Evolutionary conservation across 2,113 vertebrate genomes (phyloP).

Genomic region (Colistium nudipinnis): DNA sequence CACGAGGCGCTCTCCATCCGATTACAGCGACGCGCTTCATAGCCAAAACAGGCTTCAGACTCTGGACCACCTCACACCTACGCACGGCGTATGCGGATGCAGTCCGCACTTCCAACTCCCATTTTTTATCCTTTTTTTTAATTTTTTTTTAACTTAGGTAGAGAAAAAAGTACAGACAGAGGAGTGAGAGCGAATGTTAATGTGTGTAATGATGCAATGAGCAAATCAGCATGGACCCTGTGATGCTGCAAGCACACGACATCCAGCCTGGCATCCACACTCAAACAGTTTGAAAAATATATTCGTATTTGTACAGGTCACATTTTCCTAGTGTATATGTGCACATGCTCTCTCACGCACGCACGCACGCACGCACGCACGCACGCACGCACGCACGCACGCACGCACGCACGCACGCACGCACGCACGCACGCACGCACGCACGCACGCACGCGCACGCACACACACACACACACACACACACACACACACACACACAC

Average conservation of each 20-base stretch:
- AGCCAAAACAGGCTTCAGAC: slow-evolving; percentile 18
- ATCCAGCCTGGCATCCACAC: slow-evolving; percentile 5
- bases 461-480: no score
- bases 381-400: no score
- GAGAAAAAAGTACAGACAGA: neutral
- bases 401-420: slow-evolving; percentile 6
- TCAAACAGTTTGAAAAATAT: slow-evolving; percentile 27
- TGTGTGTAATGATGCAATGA: slow-evolving; percentile 10
- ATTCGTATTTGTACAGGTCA: slow-evolving; percentile 21
- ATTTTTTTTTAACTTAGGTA: neutral
- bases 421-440: no score
- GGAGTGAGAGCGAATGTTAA: neutral
- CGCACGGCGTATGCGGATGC: no score
- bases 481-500: no score
- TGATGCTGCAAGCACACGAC: slow-evolving; percentile 6
- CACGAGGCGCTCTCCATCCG: slow-evolving; percentile 33
- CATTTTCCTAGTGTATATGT: slow-evolving; percentile 33
- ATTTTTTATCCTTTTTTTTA: no score
- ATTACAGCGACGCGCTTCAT: slow-evolving; percentile 33
- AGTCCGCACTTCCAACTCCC: no score
- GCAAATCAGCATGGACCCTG: neutral
- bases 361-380: no score
- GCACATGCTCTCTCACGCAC: slow-evolving; percentile 2
- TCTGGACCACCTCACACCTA: no score
- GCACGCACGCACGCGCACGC: no score